Evolutionary conservation across 2,888 invertebrate genomes (phyloP).

Genomic region (Agonum fuliginosum): DNA sequence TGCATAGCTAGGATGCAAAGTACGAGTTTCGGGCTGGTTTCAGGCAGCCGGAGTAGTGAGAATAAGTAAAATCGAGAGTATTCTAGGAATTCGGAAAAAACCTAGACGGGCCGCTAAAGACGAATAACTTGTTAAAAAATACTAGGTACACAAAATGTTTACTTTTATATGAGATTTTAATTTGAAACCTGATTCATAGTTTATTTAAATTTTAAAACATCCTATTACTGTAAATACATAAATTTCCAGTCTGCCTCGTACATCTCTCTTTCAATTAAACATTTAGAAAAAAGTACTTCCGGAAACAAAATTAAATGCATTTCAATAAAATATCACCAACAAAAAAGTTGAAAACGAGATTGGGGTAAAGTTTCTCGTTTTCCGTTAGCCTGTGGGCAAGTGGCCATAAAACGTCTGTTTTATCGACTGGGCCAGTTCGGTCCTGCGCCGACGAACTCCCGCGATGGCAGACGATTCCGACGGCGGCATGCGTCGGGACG

Average conservation of each 20-base stretch:
- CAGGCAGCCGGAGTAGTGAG: no score
- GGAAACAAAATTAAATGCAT: conserved; percentile 14
- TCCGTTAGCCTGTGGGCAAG: conserved; percentile 9
- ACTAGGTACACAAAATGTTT: no score
- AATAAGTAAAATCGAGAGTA: no score
- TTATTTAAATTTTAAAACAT: no score
- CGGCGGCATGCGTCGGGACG: conserved; percentile 51
- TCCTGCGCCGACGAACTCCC: conserved; percentile 50
- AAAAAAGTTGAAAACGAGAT: neutral
- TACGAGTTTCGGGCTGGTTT: no score
- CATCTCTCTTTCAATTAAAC: neutral
- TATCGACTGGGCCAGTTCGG: conserved; percentile 37
- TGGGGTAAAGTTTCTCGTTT: conserved; percentile 22
- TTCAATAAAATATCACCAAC: conserved; percentile 20
- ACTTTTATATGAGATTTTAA: no score
- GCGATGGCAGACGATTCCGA: conserved; percentile 53
- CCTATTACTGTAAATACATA: no score
- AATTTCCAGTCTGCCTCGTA: neutral
- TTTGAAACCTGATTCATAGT: no score
- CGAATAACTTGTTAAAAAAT: no score
- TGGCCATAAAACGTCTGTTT: conserved; percentile 34
- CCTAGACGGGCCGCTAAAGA: no score
- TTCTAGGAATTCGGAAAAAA: no score
- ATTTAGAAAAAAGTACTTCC: neutral
- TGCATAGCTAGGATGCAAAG: no score